Conservation (phyloP, 2,888 invertebrate species). For the Napeogenes inachia region DNA sequence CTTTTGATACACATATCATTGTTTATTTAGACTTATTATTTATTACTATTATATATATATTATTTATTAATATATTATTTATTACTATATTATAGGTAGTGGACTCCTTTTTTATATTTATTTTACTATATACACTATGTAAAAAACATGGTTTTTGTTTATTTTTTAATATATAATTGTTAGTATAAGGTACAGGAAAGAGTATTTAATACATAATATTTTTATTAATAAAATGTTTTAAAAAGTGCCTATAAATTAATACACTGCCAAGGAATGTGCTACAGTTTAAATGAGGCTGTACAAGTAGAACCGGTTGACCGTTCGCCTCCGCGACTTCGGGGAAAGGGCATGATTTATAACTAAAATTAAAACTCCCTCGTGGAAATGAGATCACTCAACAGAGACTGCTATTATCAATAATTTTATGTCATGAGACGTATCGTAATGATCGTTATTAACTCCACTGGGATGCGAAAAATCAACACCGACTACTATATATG, state of each 20-base stretch:
- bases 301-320: conserved; percentile 66
- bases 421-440: conserved; percentile 30
- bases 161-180: too few species aligned
- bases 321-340: conserved; percentile 68
- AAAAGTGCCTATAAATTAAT: conserved; percentile 1
- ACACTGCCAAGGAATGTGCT: conserved; percentile 64
- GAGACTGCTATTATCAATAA: conserved; percentile 31
- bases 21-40: too few species aligned
- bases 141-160: too few species aligned
- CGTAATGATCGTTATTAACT: conserved; percentile 31
- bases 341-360: conserved; percentile 74
- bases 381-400: conserved; percentile 35
- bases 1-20: too few species aligned
- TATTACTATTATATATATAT: too few species aligned
- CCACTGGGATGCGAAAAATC: conserved; percentile 21
- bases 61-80: too few species aligned
- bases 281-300: conserved; percentile 77
- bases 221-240: not conserved
- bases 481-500: conserved; percentile 14
- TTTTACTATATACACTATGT: too few species aligned
- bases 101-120: too few species aligned
- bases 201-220: too few species aligned
- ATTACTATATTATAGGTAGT: too few species aligned
- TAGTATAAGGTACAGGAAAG: too few species aligned
- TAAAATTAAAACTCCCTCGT: conserved; percentile 62